Conservation (phyloP, 2,113 vertebrate genomes). For the Ia io region DNA sequence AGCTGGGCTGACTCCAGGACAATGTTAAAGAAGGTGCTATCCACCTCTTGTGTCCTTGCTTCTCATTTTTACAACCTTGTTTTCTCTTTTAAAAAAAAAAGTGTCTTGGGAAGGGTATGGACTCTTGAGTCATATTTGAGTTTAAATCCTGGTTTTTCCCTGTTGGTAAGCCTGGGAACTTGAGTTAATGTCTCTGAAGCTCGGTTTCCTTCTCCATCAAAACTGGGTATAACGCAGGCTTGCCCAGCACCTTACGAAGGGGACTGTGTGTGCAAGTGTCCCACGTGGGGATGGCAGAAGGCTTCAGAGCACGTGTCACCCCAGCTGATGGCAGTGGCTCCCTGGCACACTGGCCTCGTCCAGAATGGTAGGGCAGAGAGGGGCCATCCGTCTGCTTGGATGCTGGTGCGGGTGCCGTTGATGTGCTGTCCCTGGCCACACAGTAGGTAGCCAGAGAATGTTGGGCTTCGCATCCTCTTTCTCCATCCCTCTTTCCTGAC, state of each 20-base stretch:
- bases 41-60: background rate
- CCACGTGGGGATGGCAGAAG: fast-evolving
- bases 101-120: background rate
- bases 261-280: background rate
- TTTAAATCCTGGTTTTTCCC: background rate
- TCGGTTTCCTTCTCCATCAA: background rate
- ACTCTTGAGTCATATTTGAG: background rate
- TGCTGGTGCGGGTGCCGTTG: background rate
- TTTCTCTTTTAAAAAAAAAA: background rate
- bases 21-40: background rate
- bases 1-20: background rate
- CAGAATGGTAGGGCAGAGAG: background rate
- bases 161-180: background rate
- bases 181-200: background rate
- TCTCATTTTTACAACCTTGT: background rate
- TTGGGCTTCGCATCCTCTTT: background rate
- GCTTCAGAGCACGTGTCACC: fast-evolving
- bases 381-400: background rate
- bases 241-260: background rate
- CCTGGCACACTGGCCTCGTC: background rate
- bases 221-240: background rate
- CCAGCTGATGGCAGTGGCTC: background rate
- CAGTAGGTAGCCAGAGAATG: background rate
- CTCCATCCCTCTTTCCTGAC: background rate
- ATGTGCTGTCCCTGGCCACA: background rate